These are phyloP conservation scores for Melospiza georgiana DNA, from an alignment of 2,113 vertebrate species.

Conservation along the genomic window DNA sequence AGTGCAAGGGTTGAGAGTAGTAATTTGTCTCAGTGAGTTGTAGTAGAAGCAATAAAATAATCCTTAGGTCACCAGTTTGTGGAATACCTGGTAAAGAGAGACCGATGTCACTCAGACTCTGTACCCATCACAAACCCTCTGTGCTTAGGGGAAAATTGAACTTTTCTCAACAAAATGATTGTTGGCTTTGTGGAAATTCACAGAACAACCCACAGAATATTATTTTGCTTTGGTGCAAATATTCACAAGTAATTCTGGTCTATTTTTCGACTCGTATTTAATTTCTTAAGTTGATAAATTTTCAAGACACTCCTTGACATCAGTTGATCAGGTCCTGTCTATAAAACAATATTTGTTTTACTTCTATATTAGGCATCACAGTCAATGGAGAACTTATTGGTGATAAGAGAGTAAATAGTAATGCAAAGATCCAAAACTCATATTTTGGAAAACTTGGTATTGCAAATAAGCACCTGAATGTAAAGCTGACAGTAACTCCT, in stretches of 20 bases:
- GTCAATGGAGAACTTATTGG: slow-evolving; percentile 92
- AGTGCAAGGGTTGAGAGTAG: background rate
- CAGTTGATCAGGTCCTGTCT: background rate
- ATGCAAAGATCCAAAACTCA: slow-evolving; percentile 74
- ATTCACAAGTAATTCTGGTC: background rate
- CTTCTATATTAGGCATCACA: slow-evolving; percentile 77
- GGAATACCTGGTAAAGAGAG: background rate
- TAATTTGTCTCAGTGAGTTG: background rate
- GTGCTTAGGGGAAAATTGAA: background rate
- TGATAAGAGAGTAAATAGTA: slow-evolving; percentile 76
- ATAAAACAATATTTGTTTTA: background rate
- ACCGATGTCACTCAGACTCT: background rate
- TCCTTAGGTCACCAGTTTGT: background rate
- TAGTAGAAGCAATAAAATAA: background rate
- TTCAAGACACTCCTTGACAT: background rate
- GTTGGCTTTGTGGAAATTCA: background rate
- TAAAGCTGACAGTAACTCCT: slow-evolving; percentile 84
- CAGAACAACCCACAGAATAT: background rate
- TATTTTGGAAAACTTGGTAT: slow-evolving; percentile 92
- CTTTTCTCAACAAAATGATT: background rate
- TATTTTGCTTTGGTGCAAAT: background rate
- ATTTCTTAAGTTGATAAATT: background rate
- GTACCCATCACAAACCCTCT: background rate
- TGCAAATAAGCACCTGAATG: slow-evolving; percentile 71
- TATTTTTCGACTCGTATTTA: background rate